Conservation (phyloP, 2,888 invertebrate species). For the Sesia apiformis region DNA sequence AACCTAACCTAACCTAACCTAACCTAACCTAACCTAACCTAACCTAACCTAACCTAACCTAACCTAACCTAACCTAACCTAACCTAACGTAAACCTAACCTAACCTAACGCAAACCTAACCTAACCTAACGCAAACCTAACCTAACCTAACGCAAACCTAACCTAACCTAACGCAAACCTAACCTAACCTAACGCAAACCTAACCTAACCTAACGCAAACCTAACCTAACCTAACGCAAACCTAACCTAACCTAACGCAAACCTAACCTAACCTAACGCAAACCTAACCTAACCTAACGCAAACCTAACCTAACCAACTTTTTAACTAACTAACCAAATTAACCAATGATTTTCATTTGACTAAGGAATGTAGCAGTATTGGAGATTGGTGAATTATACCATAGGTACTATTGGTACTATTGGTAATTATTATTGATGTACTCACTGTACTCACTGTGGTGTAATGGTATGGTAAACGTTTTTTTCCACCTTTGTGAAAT, state of each 20-base stretch:
- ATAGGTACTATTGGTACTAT: too few relatives aligned
- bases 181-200: constrained; percentile 15
- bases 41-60: constrained; percentile 17
- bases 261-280: constrained; percentile 3
- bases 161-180: constrained; percentile 16
- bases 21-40: constrained; percentile 14
- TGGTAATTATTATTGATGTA: too few relatives aligned
- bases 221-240: constrained; percentile 6
- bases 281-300: constrained; percentile 2
- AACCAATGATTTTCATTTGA: too few relatives aligned
- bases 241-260: constrained; percentile 3
- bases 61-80: constrained; percentile 20
- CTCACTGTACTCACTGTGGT: too few relatives aligned
- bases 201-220: constrained; percentile 14
- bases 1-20: constrained; percentile 8
- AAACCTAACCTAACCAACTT: too few relatives aligned
- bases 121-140: constrained; percentile 15
- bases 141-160: constrained; percentile 16
- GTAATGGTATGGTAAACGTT: too few relatives aligned
- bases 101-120: constrained; percentile 18
- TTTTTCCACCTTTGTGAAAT: too few relatives aligned
- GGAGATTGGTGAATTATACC: too few relatives aligned
- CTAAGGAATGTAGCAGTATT: too few relatives aligned
- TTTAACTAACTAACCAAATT: too few relatives aligned
- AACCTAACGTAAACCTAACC: constrained; percentile 19